Evolutionary conservation across 1,140 invertebrate genomes (phyloP).

Genomic region (Orchesella cincta): DNA sequence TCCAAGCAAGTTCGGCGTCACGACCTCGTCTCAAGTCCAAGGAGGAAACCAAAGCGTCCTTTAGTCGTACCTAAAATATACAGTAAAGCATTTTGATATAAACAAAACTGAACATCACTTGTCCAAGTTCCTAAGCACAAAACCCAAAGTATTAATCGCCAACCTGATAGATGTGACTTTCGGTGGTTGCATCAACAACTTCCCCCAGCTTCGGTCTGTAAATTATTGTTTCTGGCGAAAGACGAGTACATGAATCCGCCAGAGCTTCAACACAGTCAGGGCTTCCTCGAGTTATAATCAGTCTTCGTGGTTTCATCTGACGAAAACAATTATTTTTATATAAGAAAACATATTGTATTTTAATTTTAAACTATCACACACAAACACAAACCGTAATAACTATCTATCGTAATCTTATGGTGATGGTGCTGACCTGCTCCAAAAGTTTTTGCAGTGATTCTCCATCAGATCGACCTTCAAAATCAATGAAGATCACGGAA

Average conservation of each 20-base stretch:
- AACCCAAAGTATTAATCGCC: constrained; percentile 49
- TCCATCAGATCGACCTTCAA: constrained; percentile 96
- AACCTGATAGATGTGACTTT: constrained; percentile 98
- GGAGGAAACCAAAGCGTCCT: constrained; percentile 87
- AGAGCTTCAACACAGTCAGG: constrained; percentile 67
- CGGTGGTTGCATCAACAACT: constrained; percentile 91
- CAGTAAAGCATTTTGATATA: constrained; percentile 43
- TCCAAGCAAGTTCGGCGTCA: constrained; percentile 89
- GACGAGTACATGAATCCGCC: constrained; percentile 64
- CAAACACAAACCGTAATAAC: too few species aligned
- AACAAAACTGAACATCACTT: constrained; percentile 6
- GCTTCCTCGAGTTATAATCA: constrained; percentile 71
- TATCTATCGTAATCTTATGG: too few species aligned
- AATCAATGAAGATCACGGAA: constrained; percentile 92
- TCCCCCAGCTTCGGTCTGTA: constrained; percentile 84
- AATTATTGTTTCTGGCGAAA: constrained; percentile 67
- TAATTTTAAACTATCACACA: too few species aligned
- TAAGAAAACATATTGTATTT: too few species aligned
- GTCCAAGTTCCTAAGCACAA: too few species aligned
- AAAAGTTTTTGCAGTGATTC: constrained; percentile 93
- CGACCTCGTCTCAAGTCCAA: constrained; percentile 79
- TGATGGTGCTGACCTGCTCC: constrained; percentile 70
- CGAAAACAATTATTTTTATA: not conserved
- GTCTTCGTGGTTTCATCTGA: constrained; percentile 75
- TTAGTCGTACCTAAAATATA: constrained; percentile 71